These are phyloP conservation scores for Glandiceps talaboti DNA, from an alignment of 53 echinoderm and acorn worm species.

Conservation along the genomic window DNA sequence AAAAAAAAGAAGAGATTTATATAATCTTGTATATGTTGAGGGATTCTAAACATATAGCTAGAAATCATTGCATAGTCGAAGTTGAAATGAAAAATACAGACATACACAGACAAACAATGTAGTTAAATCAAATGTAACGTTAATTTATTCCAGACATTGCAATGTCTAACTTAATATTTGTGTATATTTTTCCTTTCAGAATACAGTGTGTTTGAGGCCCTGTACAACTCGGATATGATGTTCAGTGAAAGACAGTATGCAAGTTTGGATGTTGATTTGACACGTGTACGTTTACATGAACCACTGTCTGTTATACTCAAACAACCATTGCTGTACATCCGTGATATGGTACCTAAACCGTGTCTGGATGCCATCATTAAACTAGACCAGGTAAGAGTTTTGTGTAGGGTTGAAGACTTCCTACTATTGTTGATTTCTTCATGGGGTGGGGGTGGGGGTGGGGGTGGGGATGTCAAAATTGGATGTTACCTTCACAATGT, in stretches of 20 bases:
- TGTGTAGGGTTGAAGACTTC: neutral
- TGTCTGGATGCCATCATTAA: constrained; percentile 85
- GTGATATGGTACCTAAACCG: constrained; percentile 91
- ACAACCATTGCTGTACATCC: constrained; percentile 86
- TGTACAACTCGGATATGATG: constrained; percentile 92
- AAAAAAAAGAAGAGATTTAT: too few species aligned
- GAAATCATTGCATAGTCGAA: too few species aligned
- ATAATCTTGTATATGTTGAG: too few species aligned
- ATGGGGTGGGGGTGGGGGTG: neutral
- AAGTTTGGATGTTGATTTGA: constrained; percentile 79
- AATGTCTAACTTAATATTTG: too few species aligned
- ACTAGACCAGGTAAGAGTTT: constrained; percentile 60
- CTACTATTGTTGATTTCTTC: too few species aligned
- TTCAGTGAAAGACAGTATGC: constrained; percentile 84
- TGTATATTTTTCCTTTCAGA: constrained; percentile 30
- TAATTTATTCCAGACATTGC: too few species aligned
- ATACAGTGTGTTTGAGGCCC: constrained; percentile 56
- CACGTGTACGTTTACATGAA: constrained; percentile 83
- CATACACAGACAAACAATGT: too few species aligned
- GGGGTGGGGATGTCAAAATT: neutral
- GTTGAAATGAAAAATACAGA: too few species aligned
- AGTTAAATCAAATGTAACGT: too few species aligned
- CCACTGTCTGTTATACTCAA: constrained; percentile 76
- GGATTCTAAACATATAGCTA: too few species aligned
- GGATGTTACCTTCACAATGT: neutral